Percentiles rank a stretch among this genome's conserved stretches.
Evolutionary conservation across 2,797 vertebrate genomes (phyloP).

Genomic region (Distichodus sexfasciatus): DNA sequence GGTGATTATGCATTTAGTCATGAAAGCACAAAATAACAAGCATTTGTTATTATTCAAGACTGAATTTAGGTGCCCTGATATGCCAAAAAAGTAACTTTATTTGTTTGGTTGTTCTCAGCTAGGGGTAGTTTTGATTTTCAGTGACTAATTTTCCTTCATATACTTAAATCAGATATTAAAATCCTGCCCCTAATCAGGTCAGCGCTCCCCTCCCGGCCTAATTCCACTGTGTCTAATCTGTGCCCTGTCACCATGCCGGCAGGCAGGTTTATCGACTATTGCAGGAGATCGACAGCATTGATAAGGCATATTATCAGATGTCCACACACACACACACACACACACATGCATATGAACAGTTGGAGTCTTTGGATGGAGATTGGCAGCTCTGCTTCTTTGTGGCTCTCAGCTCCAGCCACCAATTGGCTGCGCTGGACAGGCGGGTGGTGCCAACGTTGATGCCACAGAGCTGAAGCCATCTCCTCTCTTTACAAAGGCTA

Average conservation of each 20-base stretch:
- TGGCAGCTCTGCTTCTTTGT: slow-evolving; percentile 36
- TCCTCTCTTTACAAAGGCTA: slow-evolving; percentile 2
- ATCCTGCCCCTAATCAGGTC: slow-evolving; percentile 37
- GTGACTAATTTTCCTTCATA: slow-evolving; percentile 35
- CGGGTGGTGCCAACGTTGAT: slow-evolving; percentile 17
- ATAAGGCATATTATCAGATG: slow-evolving; percentile 56
- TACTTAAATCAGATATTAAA: slow-evolving; percentile 49
- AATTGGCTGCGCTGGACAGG: slow-evolving; percentile 39
- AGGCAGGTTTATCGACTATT: slow-evolving; percentile 59
- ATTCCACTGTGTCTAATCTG: slow-evolving; percentile 35
- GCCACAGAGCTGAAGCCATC: slow-evolving; percentile 16
- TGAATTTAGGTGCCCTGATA: background rate
- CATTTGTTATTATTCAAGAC: slow-evolving; percentile 9
- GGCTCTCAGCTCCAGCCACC: slow-evolving; percentile 45
- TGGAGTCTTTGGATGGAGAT: slow-evolving; percentile 25
- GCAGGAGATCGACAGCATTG: slow-evolving; percentile 38
- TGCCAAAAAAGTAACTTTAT: background rate
- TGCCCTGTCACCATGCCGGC: slow-evolving; percentile 55
- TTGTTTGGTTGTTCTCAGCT: slow-evolving; percentile 12
- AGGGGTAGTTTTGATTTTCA: no score
- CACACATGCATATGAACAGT: background rate
- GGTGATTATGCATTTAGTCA: background rate
- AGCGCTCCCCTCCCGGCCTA: background rate
- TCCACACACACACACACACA: slow-evolving; percentile 6
- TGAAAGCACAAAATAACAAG: slow-evolving; percentile 1